Percentiles rank a stretch among this genome's conserved stretches.
These are phyloP conservation scores for Scaptodrosophila lebanonensis DNA, from an alignment of 1,140 invertebrate species.

Conservation along the genomic window DNA sequence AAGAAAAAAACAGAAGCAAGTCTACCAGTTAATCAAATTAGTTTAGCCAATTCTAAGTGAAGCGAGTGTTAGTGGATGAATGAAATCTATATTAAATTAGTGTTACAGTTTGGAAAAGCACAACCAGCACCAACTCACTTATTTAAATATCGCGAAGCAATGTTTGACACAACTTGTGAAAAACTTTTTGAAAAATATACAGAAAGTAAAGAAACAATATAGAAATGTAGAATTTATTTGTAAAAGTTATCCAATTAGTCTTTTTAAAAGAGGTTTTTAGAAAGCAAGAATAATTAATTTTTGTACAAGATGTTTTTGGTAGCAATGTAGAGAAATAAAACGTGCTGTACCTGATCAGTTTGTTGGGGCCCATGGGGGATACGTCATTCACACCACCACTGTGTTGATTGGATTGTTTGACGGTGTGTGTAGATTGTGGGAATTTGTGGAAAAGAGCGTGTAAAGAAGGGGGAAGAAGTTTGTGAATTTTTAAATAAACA, in stretches of 20 bases:
- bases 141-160: slow-evolving; percentile 76
- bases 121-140: slow-evolving; percentile 76
- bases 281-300: slow-evolving; percentile 48
- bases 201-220: slow-evolving; percentile 50
- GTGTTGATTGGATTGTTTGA: slow-evolving; percentile 50
- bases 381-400: slow-evolving; percentile 75
- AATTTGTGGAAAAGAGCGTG: slow-evolving; percentile 48
- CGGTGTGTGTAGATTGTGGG: slow-evolving; percentile 41
- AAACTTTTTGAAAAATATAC: slow-evolving; percentile 68
- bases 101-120: slow-evolving; percentile 43
- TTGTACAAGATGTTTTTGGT: slow-evolving; percentile 34
- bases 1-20: slow-evolving; percentile 16
- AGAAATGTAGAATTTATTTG: slow-evolving; percentile 32
- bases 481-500: slow-evolving; percentile 41
- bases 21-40: slow-evolving; percentile 42
- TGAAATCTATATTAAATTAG: slow-evolving; percentile 44
- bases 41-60: slow-evolving; percentile 34
- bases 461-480: slow-evolving; percentile 59
- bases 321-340: slow-evolving; percentile 46
- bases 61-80: slow-evolving; percentile 23
- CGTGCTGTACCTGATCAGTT: slow-evolving; percentile 77
- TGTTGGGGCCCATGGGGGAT: slow-evolving; percentile 75
- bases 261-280: slow-evolving; percentile 25
- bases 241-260: slow-evolving; percentile 55
- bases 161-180: slow-evolving; percentile 76